Base-by-base conservation (phyloP, 2,113 vertebrate species). In the Halichoeres trimaculatus region DNA sequence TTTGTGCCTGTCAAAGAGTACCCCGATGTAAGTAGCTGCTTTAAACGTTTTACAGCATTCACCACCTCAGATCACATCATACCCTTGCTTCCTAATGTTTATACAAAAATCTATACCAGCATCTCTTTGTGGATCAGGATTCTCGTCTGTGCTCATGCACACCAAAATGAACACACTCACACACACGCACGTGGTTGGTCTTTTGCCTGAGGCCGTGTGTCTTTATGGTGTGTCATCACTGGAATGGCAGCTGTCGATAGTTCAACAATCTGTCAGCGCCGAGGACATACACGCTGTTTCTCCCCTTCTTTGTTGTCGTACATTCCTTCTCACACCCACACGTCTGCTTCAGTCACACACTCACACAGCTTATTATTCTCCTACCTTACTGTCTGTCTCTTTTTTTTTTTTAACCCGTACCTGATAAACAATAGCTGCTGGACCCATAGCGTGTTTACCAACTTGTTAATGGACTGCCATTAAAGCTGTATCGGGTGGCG, bases 1-100 rank as follows among this genome's bases (percentile, higher is more conserved):
- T 95, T 95, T 76, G 94, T 95, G 88, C 94, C 94, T 76, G 93
- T 94, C 63, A 95, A 95, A 91, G 94, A 95, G 77, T 95, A 95
- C 80, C 94, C 94, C 6, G 94, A 95, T 11, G 94, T 95, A 83
- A 94, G 94, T 93, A 57, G 10, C 40, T 8, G 5, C 3, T 19
- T 12, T 23, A 19, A 23, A 36, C 54, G 9, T 23, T 3, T 40
- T 14, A 16, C 50, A 24, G 52, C 38, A 57, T 57, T 64, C 24
- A 30, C 30, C 30, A 30, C 30, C 6, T 30, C 30, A 30, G 30
- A 30, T 30, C 30, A 30, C 30, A 30, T 30, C 30, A 6, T 6
- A 30, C 6, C 3, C 6, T 17, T n/a, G 23, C 41, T 30, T 1
- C 8, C 2, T 20, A 48, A 20, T 51, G 19, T 23, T 53, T 13